phyloP scores from a whole-genome alignment of 2,797 vertebrate species.

The Hydrolagus colliei region DNA sequence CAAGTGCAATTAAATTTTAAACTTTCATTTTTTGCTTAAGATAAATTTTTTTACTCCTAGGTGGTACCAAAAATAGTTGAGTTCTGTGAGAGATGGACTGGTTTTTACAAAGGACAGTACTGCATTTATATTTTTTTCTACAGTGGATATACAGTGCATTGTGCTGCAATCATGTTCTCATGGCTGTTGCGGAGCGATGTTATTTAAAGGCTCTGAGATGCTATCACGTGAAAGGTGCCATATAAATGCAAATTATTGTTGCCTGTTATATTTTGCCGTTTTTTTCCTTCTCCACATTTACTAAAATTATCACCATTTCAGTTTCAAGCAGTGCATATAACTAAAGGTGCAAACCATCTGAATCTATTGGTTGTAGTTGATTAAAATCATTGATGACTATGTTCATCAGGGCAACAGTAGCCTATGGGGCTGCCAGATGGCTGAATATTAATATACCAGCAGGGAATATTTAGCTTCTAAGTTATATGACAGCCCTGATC shows the following conservation, averaged over 20 bases:
- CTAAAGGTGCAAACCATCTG: neutral
- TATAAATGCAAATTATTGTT: too few relatives aligned
- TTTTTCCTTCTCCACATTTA: constrained; percentile 5
- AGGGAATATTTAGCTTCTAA: neutral
- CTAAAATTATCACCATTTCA: neutral
- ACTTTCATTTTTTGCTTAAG: neutral
- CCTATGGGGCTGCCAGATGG: neutral
- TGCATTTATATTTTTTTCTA: neutral
- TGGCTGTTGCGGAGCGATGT: neutral
- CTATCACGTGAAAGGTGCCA: too few relatives aligned
- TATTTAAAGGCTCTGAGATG: too few relatives aligned
- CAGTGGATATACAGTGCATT: neutral
- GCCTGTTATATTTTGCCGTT: neutral
- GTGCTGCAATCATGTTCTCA: neutral
- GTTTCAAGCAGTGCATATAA: neutral
- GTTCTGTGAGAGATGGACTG: neutral
- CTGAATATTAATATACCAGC: neutral
- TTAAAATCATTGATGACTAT: neutral
- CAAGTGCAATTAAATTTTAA: neutral
- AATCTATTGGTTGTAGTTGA: neutral
- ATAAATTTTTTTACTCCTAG: too few relatives aligned
- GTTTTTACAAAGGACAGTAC: neutral
- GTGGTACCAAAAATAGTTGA: too few relatives aligned
- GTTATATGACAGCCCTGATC: too few relatives aligned
- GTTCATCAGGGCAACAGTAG: neutral